Evolutionary conservation across 2,888 invertebrate genomes (phyloP).

Genomic region (Campoplex capitator): DNA sequence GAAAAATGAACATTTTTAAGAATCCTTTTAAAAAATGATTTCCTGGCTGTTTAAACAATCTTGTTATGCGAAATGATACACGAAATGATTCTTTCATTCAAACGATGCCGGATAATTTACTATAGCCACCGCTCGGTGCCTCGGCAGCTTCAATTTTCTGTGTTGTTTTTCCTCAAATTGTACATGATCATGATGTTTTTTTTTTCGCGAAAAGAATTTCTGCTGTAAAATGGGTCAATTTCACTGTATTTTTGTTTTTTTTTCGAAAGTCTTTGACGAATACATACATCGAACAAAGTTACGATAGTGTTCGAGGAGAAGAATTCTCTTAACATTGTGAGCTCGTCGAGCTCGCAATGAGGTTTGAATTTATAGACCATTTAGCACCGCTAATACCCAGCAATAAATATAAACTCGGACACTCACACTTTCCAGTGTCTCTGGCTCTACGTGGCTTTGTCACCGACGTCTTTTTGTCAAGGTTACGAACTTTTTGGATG

Average conservation of each 20-base stretch:
- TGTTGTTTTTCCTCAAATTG: not conserved
- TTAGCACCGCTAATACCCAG: conserved; percentile 69
- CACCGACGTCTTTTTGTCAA: conserved; percentile 54
- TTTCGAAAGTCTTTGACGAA: not conserved
- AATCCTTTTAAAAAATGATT: too few relatives aligned
- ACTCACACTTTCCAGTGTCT: conserved; percentile 38
- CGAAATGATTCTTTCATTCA: too few relatives aligned
- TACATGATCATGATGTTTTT: not conserved
- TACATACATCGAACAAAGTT: not conserved
- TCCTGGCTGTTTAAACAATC: too few relatives aligned
- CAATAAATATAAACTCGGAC: conserved; percentile 65
- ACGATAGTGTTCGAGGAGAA: conserved; percentile 9
- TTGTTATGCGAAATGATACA: too few relatives aligned
- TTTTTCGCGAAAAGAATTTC: not conserved
- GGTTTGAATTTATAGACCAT: conserved; percentile 72
- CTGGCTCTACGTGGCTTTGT: conserved; percentile 26
- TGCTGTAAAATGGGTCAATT: conserved; percentile 30
- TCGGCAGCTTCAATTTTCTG: not conserved
- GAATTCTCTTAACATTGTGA: conserved; percentile 52
- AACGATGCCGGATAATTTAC: too few relatives aligned
- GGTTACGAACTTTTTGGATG: conserved; percentile 52
- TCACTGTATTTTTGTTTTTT: not conserved
- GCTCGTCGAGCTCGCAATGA: conserved; percentile 51
- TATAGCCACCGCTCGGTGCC: too few relatives aligned
- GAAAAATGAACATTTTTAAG: too few relatives aligned